Base-by-base conservation (phyloP, 2,888 invertebrate genomes). In the Lasius fuliginosus region DNA sequence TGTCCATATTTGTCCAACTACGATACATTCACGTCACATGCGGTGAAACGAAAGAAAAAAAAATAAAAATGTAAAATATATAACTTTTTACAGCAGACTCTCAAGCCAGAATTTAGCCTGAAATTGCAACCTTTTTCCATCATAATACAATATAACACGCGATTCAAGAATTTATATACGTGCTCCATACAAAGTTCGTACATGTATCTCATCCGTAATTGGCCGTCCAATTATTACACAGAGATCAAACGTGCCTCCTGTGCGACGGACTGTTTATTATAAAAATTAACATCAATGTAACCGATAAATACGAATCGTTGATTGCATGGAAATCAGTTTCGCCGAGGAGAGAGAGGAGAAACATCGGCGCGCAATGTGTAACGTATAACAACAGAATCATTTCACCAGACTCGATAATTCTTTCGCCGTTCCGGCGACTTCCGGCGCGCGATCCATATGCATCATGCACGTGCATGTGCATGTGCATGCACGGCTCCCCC, bases 401-500 rank as follows among this genome's bases (percentile, higher is more conserved):
- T 60, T 81, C 71, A 23, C 60, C 71, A 36, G 36, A 53, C 71
- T 71, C 79, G 79, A 79, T 79, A 71, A 79, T 46, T 71, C 60
- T 71, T 79, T 79, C 60, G 36, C 71, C 71, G 71, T 60, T 36
- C 23, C 71, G 71, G 18, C 30, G 67, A 83, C 62, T 73, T 86
- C 74, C 49, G 56, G 56, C 53, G 68, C 49, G 64, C 75, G 69
- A 86, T 77, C 65, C 83, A 33, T 74, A 79, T 77, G 74, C 84
- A 75, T 76, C 73, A n/a, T 23, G 60, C 67, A 36, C 68, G 62
- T 30, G 53, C 46, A 15, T 75, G 42, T 67, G 67, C 58, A 42
- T 74, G 33, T 64, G 74, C 75, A 42, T 62, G 73, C 79, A 82
- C 56, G 75, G 73, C 76, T 84, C 88, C 87, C 87, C 73, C 46